phyloP scores from a whole-genome alignment of 2,113 vertebrate genomes.

The Brachionichthys hirsutus region DNA sequence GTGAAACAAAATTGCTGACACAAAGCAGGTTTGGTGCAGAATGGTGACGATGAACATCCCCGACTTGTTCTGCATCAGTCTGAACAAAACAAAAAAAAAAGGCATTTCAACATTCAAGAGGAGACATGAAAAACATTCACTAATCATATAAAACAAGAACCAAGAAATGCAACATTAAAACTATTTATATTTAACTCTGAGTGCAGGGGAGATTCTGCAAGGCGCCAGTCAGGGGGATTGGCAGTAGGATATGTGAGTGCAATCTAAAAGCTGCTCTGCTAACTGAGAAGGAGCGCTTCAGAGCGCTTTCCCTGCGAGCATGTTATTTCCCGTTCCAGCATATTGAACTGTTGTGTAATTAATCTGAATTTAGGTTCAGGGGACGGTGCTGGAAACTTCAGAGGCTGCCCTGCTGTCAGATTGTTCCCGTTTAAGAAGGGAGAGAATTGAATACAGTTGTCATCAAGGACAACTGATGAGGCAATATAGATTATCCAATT shows the following conservation, averaged over 20 bases:
- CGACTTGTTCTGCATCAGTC: background rate
- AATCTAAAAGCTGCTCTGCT: slow-evolving; percentile 58
- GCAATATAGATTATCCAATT: slow-evolving; percentile 21
- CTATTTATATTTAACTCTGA: too few species aligned
- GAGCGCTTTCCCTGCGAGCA: slow-evolving; percentile 40
- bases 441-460: slow-evolving; percentile 32
- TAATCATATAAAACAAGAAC: slow-evolving; percentile 5
- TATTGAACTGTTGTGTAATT: slow-evolving; percentile 64
- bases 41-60: too few species aligned
- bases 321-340: slow-evolving; percentile 66
- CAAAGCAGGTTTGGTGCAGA: too few species aligned
- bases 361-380: slow-evolving; percentile 65
- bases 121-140: background rate
- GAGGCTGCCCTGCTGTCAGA: slow-evolving; percentile 39
- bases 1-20: background rate
- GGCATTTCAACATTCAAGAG: too few species aligned
- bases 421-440: slow-evolving; percentile 50
- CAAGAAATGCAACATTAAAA: slow-evolving; percentile 2
- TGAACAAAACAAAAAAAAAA: slow-evolving; percentile 2
- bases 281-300: slow-evolving; percentile 62
- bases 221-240: too few species aligned
- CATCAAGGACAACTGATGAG: slow-evolving; percentile 15
- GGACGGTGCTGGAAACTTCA: slow-evolving; percentile 29
- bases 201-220: too few species aligned
- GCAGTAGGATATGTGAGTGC: slow-evolving; percentile 48